Evolutionary conservation across 2,888 invertebrate genomes (phyloP).

Genomic region (Oxycera nigricornis): DNA sequence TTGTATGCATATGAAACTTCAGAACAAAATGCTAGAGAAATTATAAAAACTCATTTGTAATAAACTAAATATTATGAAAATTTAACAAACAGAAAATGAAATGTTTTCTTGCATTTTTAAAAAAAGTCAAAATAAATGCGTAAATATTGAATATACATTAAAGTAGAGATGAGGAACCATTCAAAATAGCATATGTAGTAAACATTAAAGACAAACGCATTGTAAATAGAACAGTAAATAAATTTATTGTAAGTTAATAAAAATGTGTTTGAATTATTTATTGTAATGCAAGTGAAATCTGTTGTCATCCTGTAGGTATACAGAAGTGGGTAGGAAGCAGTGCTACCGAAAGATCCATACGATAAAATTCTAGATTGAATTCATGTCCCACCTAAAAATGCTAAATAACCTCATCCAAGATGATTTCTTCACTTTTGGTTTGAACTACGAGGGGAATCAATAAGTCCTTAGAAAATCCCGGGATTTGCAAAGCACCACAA

Average conservation of each 20-base stretch:
- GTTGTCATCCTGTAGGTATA: too few species aligned
- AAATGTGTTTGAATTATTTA: not conserved
- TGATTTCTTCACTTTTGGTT: too few species aligned
- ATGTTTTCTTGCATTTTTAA: constrained; percentile 24
- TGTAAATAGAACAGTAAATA: constrained; percentile 30
- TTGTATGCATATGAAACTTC: not conserved
- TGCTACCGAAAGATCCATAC: too few species aligned
- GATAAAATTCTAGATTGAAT: too few species aligned
- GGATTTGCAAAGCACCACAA: too few species aligned
- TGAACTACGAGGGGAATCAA: too few species aligned
- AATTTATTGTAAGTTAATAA: constrained; percentile 34
- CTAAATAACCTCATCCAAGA: too few species aligned
- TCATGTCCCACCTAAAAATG: too few species aligned
- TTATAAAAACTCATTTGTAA: not conserved
- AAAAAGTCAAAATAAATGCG: not conserved
- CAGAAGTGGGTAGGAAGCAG: too few species aligned
- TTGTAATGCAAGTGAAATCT: too few species aligned
- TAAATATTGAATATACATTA: not conserved
- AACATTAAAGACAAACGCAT: constrained; percentile 2
- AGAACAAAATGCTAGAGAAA: not conserved
- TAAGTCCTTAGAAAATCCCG: too few species aligned
- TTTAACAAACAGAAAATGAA: not conserved
- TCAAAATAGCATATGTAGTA: not conserved
- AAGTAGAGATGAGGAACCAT: not conserved
- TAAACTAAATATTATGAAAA: not conserved